Evolutionary conservation across 2,888 invertebrate genomes (phyloP).

Genomic region (Spodoptera picta): DNA sequence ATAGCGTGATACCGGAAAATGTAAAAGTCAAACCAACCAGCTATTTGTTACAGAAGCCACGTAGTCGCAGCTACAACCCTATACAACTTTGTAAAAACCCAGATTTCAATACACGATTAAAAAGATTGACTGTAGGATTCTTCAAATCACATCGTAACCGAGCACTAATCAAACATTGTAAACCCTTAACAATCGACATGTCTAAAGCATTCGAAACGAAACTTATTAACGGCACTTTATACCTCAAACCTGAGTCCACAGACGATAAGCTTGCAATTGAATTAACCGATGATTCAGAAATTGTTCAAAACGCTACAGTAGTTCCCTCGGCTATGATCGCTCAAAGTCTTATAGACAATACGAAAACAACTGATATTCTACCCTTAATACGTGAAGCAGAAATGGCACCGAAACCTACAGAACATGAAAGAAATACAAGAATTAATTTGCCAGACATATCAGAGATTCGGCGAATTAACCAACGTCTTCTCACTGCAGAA

Average conservation of each 20-base stretch:
- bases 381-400: slow-evolving; percentile 8
- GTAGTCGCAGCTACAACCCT: slow-evolving; percentile 72
- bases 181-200: slow-evolving; percentile 79
- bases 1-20: slow-evolving; percentile 52
- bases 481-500: slow-evolving; percentile 76
- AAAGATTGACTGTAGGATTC: slow-evolving; percentile 76
- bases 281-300: slow-evolving; percentile 31
- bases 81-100: slow-evolving; percentile 82
- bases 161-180: slow-evolving; percentile 70
- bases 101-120: slow-evolving; percentile 81
- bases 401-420: slow-evolving; percentile 8
- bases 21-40: slow-evolving; percentile 69
- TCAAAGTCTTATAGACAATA: slow-evolving; percentile 70
- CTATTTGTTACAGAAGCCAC: slow-evolving; percentile 76
- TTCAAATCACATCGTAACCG: slow-evolving; percentile 73
- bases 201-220: slow-evolving; percentile 78
- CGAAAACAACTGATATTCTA: slow-evolving; percentile 36
- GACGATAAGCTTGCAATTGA: slow-evolving; percentile 28
- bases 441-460: slow-evolving; percentile 75
- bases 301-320: slow-evolving; percentile 54
- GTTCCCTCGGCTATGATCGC: slow-evolving; percentile 68
- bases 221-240: slow-evolving; percentile 71
- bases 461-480: slow-evolving; percentile 73
- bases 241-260: slow-evolving; percentile 57
- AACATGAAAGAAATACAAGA: slow-evolving; percentile 68